A percentile compares a stretch with the other conserved stretches of the same genome.
Conservation (phyloP, 53 echinoderm and acorn worm species). For the Actinopyga echinites region DNA sequence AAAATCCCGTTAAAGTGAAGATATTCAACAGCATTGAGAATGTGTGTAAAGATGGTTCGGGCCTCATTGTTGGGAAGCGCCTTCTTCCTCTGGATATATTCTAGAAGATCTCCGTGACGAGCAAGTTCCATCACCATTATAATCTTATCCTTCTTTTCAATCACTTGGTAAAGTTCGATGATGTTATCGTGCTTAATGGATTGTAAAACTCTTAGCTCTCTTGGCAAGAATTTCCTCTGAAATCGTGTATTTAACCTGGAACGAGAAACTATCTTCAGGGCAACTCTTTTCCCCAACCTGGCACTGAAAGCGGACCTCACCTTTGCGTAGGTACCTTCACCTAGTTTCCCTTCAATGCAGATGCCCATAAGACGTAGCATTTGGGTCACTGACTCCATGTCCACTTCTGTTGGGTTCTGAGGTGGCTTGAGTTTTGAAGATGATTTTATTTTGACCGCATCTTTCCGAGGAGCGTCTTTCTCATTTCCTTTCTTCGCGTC, state of each 20-base stretch:
- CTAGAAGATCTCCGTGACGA: conserved; percentile 75
- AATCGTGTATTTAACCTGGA: conserved; percentile 67
- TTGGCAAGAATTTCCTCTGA: conserved; percentile 83
- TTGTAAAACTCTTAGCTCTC: conserved; percentile 71
- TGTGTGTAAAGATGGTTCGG: conserved; percentile 72
- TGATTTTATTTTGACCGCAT: not conserved
- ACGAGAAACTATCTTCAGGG: conserved; percentile 84
- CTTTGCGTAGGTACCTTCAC: conserved; percentile 93
- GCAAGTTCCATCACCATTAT: conserved; percentile 83
- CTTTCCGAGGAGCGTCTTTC: not conserved
- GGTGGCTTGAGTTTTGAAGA: conserved; percentile 17
- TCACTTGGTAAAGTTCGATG: conserved; percentile 56
- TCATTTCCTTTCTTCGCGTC: not conserved
- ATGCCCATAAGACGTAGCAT: conserved; percentile 36
- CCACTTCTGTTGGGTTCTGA: conserved; percentile 37
- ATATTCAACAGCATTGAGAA: conserved; percentile 75
- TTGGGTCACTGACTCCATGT: conserved; percentile 29
- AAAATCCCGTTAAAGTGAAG: conserved; percentile 73
- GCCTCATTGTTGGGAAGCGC: conserved; percentile 56
- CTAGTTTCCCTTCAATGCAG: conserved; percentile 60
- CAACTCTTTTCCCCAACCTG: conserved; percentile 49
- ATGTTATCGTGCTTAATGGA: conserved; percentile 71
- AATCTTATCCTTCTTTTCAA: conserved; percentile 67
- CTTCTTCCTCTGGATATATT: conserved; percentile 74
- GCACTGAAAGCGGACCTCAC: conserved; percentile 69